Percentiles rank a stretch among this genome's conserved stretches.
phyloP scores from a whole-genome alignment of 2,113 vertebrate genomes.

The Connochaetes taurinus region DNA sequence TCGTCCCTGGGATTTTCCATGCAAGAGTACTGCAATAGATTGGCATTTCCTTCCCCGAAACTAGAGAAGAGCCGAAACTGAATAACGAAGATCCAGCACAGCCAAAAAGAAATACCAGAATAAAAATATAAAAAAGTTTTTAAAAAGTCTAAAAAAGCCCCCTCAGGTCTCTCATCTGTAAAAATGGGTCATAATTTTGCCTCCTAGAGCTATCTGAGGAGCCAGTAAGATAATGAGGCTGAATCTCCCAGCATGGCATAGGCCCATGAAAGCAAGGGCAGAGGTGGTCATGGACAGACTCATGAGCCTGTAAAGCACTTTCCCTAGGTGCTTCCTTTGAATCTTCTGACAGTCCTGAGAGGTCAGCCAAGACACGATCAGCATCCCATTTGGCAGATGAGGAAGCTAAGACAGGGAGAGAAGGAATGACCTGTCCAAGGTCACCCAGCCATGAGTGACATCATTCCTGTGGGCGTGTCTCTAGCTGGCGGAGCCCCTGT shows the following conservation, averaged over 20 bases:
- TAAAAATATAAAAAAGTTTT: background rate
- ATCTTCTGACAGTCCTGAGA: background rate
- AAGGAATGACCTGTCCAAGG: background rate
- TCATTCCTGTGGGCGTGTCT: background rate
- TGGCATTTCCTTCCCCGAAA: background rate
- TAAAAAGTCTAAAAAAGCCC: background rate
- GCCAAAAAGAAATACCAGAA: background rate
- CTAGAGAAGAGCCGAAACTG: rapidly evolving
- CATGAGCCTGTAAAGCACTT: background rate
- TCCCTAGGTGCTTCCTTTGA: background rate
- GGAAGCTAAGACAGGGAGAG: background rate
- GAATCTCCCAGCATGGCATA: background rate
- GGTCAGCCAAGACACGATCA: background rate
- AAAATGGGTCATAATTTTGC: background rate
- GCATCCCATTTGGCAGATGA: background rate
- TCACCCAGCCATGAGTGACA: background rate
- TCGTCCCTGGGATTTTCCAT: background rate
- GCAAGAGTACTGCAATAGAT: background rate
- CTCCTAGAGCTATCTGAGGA: background rate
- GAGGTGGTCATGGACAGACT: background rate
- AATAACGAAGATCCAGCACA: background rate
- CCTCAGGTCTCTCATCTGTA: background rate
- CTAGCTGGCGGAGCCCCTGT: background rate
- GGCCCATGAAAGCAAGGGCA: background rate
- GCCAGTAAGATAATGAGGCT: background rate